These are phyloP conservation scores for Sarcophaga subvicina DNA, from an alignment of 2,888 invertebrate species.

Conservation along the genomic window DNA sequence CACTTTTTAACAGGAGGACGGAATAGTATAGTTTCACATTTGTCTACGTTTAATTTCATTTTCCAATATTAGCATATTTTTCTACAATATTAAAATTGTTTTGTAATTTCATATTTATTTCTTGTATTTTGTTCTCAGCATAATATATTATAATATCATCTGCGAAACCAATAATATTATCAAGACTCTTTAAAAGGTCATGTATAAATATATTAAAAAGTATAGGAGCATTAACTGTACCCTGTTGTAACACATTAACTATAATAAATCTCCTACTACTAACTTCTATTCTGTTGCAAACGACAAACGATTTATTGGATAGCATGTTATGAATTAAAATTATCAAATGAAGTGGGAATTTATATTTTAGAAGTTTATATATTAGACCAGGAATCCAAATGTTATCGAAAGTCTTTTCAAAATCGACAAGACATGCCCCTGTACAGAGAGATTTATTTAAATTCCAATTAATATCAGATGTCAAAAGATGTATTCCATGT, in stretches of 20 bases:
- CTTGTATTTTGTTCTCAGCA: too few species aligned
- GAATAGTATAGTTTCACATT: conserved; percentile 44
- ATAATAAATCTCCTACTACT: not conserved
- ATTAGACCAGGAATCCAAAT: not conserved
- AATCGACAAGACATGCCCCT: too few species aligned
- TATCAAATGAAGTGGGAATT: too few species aligned
- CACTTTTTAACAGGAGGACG: conserved; percentile 42
- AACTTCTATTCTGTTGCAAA: conserved; percentile 3
- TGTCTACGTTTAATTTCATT: conserved; percentile 19
- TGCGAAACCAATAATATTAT: too few species aligned
- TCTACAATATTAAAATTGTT: not conserved
- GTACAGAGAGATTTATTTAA: too few species aligned
- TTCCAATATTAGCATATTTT: conserved; percentile 30
- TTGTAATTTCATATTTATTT: too few species aligned
- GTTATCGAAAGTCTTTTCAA: too few species aligned
- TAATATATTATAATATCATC: too few species aligned
- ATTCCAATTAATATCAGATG: too few species aligned
- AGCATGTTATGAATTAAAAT: not conserved
- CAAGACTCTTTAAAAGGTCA: too few species aligned
- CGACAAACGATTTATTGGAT: conserved; percentile 6
- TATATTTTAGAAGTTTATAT: too few species aligned
- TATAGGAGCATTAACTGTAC: conserved; percentile 23
- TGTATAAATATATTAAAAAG: conserved; percentile 2
- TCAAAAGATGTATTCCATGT: too few species aligned
- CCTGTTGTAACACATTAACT: conserved; percentile 24